These are phyloP conservation scores for Schizaphis graminum DNA, from an alignment of 2,888 invertebrate species.

Conservation along the genomic window DNA sequence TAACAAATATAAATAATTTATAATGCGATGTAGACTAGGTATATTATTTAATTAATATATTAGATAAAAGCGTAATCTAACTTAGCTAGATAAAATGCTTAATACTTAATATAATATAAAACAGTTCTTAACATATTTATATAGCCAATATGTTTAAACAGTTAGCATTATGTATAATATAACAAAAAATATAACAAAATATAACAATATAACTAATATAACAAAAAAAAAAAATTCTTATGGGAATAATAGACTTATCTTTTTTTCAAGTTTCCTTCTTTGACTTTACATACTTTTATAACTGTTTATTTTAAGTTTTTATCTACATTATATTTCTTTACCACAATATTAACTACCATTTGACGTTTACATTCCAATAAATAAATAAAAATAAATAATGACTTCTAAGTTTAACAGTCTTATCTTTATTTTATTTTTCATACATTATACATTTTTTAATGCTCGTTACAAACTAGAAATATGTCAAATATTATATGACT, in stretches of 20 bases:
- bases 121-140: not conserved
- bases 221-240: not conserved
- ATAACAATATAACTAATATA: no score
- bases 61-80: not conserved
- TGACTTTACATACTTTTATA: not conserved
- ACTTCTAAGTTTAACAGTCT: not conserved
- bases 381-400: not conserved
- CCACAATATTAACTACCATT: not conserved
- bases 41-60: not conserved
- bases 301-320: not conserved
- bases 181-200: no score
- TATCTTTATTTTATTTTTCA: slow-evolving; percentile 14
- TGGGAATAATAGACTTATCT: not conserved
- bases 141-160: not conserved
- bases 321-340: not conserved
- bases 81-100: not conserved
- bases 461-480: slow-evolving; percentile 23
- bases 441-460: slow-evolving; percentile 1
- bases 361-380: not conserved
- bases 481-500: slow-evolving; percentile 20
- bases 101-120: not conserved
- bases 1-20: not conserved
- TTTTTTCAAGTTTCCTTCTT: not conserved
- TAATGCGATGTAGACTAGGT: not conserved
- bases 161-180: not conserved